Evolutionary conservation across 1,140 invertebrate genomes (phyloP).

Genomic region (Trichogramma pretiosum): DNA sequence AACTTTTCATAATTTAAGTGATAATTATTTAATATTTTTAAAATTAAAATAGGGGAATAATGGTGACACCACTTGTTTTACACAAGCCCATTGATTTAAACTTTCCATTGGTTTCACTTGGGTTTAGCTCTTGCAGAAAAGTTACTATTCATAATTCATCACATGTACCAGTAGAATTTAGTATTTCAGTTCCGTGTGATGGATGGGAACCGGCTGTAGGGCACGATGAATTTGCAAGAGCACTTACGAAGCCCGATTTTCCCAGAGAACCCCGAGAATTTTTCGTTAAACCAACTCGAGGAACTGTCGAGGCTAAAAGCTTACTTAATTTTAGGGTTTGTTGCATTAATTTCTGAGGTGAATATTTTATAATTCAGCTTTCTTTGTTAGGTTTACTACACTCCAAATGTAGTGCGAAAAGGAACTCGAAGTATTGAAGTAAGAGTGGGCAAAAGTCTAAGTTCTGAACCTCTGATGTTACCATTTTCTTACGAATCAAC

Average conservation of each 20-base stretch:
- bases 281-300: constrained; percentile 23
- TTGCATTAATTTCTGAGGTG: no score
- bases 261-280: constrained; percentile 32
- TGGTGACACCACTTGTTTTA: no score
- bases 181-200: constrained; percentile 27
- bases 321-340: no score
- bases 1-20: no score
- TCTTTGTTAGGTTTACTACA: constrained; percentile 26
- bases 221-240: constrained; percentile 25
- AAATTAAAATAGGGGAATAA: no score
- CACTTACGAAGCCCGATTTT: constrained; percentile 24
- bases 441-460: constrained; percentile 26
- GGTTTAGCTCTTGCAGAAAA: constrained; percentile 24
- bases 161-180: constrained; percentile 27
- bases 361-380: constrained; percentile 7
- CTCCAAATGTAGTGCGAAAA: constrained; percentile 24
- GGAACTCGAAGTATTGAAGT: constrained; percentile 22
- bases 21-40: no score
- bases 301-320: constrained; percentile 23
- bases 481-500: no score
- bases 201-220: constrained; percentile 28
- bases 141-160: constrained; percentile 31
- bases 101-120: no score
- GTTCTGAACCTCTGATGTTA: constrained; percentile 24
- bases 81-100: no score